Evolutionary conservation across 2,797 vertebrate genomes (phyloP).

Genomic region (Hybognathus amarus): DNA sequence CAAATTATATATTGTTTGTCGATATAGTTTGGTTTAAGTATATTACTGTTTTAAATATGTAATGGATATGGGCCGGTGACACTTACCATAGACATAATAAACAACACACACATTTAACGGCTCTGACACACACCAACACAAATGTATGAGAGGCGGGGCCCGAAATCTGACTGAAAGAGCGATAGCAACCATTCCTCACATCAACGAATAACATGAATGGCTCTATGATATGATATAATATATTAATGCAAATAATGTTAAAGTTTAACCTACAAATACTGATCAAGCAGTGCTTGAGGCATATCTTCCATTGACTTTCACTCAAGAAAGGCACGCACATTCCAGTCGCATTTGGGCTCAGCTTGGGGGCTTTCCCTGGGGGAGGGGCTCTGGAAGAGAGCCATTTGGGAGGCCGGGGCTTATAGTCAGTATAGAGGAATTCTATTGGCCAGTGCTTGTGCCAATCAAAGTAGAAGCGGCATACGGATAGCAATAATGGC

Average conservation of each 20-base stretch:
- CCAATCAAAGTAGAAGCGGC: neutral
- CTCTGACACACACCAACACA: too few species aligned
- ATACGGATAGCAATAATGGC: constrained; percentile 16
- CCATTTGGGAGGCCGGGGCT: neutral
- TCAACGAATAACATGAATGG: neutral
- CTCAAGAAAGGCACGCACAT: neutral
- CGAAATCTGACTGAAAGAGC: neutral
- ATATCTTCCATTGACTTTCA: neutral
- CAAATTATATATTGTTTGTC: too few species aligned
- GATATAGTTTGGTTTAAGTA: too few species aligned
- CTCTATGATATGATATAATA: neutral
- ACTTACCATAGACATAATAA: too few species aligned
- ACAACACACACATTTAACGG: too few species aligned
- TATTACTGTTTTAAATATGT: too few species aligned
- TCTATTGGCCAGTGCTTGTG: constrained; percentile 2
- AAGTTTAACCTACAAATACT: neutral
- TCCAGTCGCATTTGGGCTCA: neutral
- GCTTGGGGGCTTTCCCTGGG: neutral
- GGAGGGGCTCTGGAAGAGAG: neutral
- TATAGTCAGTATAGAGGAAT: neutral
- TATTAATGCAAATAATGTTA: neutral
- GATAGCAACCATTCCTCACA: neutral
- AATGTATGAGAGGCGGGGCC: neutral
- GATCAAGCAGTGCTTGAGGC: neutral
- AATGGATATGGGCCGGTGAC: too few species aligned